Percentiles rank a stretch among this genome's conserved stretches.
phyloP scores from a whole-genome alignment of 2,888 invertebrate genomes.

The Steinernema scapterisci region DNA sequence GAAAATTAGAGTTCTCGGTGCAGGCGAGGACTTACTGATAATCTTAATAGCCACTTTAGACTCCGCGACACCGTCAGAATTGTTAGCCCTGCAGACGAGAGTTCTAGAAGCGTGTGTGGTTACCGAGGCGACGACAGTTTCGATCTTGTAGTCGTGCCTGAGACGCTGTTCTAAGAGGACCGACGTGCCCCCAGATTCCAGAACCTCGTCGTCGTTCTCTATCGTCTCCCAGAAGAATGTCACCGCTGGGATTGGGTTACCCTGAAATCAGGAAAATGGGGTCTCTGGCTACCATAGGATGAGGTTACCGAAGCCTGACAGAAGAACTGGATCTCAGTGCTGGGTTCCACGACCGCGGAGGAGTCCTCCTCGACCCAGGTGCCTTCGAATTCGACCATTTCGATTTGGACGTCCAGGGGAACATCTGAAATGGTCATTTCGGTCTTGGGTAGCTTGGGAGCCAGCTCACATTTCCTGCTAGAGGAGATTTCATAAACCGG shows the following conservation, averaged over 20 bases:
- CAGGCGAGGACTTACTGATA: background rate
- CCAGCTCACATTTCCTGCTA: constrained; percentile 10
- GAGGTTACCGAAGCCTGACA: background rate
- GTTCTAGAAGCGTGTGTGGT: constrained; percentile 17
- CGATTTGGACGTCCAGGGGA: background rate
- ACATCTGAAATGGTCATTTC: background rate
- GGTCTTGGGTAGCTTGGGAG: background rate
- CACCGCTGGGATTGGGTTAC: constrained; percentile 11
- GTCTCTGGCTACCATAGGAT: background rate
- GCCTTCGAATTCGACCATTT: constrained; percentile 28
- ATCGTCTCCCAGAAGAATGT: constrained; percentile 28
- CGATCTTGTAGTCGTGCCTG: constrained; percentile 9
- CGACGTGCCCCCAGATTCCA: constrained; percentile 5
- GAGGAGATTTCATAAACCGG: constrained; percentile 23
- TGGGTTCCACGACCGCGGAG: constrained; percentile 1
- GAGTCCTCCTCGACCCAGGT: constrained; percentile 5
- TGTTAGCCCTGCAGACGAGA: constrained; percentile 10
- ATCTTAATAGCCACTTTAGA: constrained; percentile 18
- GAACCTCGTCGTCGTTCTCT: background rate
- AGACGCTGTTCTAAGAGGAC: constrained; percentile 12
- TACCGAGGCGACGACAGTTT: constrained; percentile 9
- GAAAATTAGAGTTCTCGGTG: background rate
- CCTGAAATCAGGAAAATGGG: background rate
- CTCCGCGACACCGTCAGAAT: constrained; percentile 4
- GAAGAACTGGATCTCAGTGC: constrained; percentile 23